Evolutionary conservation across 2,888 invertebrate genomes (phyloP).

Genomic region (Acanthococcus lagerstroemiae): DNA sequence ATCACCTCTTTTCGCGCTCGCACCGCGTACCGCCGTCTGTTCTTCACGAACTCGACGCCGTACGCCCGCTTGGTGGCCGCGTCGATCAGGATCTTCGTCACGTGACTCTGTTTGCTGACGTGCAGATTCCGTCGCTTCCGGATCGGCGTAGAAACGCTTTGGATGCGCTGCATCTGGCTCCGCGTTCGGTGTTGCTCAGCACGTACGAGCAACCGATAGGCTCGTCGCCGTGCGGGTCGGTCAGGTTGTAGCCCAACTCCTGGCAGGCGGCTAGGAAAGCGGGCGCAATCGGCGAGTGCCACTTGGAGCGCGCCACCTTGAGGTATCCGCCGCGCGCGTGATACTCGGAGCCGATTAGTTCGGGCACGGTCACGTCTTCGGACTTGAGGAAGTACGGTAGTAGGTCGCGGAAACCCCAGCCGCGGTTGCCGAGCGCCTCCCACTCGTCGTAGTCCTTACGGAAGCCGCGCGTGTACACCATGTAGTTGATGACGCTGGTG

Average conservation of each 20-base stretch:
- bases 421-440: conserved; percentile 57
- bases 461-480: conserved; percentile 48
- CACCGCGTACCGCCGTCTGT: conserved; percentile 40
- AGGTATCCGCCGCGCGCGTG: conserved; percentile 68
- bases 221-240: conserved; percentile 48
- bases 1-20: conserved; percentile 69
- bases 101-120: conserved; percentile 40
- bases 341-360: conserved; percentile 56
- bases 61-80: conserved; percentile 51
- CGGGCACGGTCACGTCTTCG: conserved; percentile 59
- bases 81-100: conserved; percentile 57
- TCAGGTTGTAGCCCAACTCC: conserved; percentile 54
- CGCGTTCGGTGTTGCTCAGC: conserved; percentile 57
- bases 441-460: conserved; percentile 46
- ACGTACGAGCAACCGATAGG: conserved; percentile 54
- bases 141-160: conserved; percentile 54
- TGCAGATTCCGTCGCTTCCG: conserved; percentile 39
- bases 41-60: conserved; percentile 40
- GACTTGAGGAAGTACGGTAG: conserved; percentile 75
- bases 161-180: conserved; percentile 56
- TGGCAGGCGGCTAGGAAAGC: conserved; percentile 63
- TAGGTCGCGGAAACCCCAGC: conserved; percentile 74
- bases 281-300: conserved; percentile 71
- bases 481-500: conserved; percentile 47
- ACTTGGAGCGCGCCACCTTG: conserved; percentile 70